Evolutionary conservation across 1,140 invertebrate species (phyloP), one percentile per base, ranked within the genome.

Genomic region (Drosophila lacteicornis): DNA sequence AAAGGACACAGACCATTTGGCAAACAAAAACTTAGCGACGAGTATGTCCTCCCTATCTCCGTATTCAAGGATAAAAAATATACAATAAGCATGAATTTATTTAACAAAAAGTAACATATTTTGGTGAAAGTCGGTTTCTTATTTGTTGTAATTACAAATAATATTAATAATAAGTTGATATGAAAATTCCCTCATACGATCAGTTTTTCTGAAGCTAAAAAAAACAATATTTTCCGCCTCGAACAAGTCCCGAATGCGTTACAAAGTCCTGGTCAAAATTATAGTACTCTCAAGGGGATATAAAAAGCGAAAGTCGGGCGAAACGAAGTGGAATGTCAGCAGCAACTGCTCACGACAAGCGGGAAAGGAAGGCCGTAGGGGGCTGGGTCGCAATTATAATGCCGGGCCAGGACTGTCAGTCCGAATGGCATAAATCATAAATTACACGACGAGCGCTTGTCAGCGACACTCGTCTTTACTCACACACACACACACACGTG

Each of bases 351-450:
- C 27, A 38, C 53, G 67, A 71, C 69, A 73, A 50, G 33, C 17
- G 46, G 30, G 12, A 11, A 22, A 13, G 38, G 25, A 6, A 57
- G 49, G 50, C 13, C 40, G 40, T 15, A 22, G n/a, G 53, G 33
- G 57, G 49, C 22, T 42, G 61, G 49, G 17, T 45, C 53, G 61
- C 79, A 74, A 82, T 82, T 82, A 82, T 78, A 57, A 56, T 61
- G 36, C 51, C 69, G 13, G 42, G 19, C 25, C 25, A 17, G 38
- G 38, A 65, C n/a, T 81, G 80, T 74, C 75, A 82, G 57, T 73
- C 75, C 63, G 40, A 79, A 77, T 81, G 75, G 80, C 80, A 82
- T 82, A 82, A 82, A 82, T 82, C 80, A 82, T 82, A 79, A 82
- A 82, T 82, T 82, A 82, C 80, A 82, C 74, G 68, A 82, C 79